Base-by-base conservation (phyloP, 1,140 invertebrate species). In the Goniozus legneri region DNA sequence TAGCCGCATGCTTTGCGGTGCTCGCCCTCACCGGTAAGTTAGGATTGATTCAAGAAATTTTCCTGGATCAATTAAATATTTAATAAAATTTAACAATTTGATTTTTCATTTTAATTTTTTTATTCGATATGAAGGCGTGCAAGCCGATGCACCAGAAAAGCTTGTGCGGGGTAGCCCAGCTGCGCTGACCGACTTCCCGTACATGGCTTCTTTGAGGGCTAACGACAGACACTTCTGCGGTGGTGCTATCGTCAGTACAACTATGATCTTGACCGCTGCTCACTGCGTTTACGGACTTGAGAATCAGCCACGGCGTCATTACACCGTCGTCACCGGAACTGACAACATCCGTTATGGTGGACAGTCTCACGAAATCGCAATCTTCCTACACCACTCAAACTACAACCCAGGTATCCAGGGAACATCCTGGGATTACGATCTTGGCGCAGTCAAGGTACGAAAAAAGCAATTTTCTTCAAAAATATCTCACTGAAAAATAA, bases 231-330 rank as follows among this genome's bases (percentile, higher is more conserved):
- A 48, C 8, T 31, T 44, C 3, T 56, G 54, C 12, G 57, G 57
- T 8, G 57, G 54, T 18, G 24, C 41, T 8, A 27, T 59, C 6
- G 33, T 59, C 16, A 31, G 15, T 42, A 21, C 15, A 6, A 19
- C 1, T 6, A 36, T 50, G 20, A 40, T 59, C 0, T 22, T 59
- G 3, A 59, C 57, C 7, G 57, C 57, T 13, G 57, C 57, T 8
- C 57, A 59, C 21, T 59, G 57, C 18, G 14, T 53, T 10, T 3
- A 34, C 7, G n/a, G 2, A 13, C 3, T 20, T 1, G 2, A 16
- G 6, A 10, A 8, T 4, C 33, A 1, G 12, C 14, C 24, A 2
- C 6, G 12, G 2, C 22, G 4, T 2, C 10, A 19, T 2, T 10
- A 44, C 6, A 10, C 8, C 12, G 37, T 50, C 14, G 34, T 50